Percentiles rank a stretch among this genome's conserved stretches.
Evolutionary conservation across 2,888 invertebrate species (phyloP).

Genomic region (Julus scanicus): DNA sequence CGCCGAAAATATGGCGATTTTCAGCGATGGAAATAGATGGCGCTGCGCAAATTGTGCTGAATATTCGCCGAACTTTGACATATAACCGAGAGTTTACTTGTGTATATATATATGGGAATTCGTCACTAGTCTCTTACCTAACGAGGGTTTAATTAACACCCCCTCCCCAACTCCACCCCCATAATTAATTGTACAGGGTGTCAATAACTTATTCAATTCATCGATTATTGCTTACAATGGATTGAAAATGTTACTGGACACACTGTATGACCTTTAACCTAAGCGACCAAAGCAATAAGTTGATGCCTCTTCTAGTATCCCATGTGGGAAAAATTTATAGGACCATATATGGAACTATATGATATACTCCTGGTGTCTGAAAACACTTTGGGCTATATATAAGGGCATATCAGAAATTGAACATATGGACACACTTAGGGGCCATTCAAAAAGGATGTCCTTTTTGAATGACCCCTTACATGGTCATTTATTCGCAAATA

Average conservation of each 20-base stretch:
- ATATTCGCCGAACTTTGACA: neutral
- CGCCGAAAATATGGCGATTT: neutral
- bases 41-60: conserved; percentile 28
- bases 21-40: conserved; percentile 21
- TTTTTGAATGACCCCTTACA: too few species aligned
- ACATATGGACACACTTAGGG: too few species aligned
- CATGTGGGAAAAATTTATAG: too few species aligned
- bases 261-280: neutral
- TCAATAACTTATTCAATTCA: too few species aligned
- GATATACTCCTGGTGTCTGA: neutral
- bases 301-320: neutral
- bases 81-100: neutral
- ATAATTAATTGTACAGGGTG: neutral
- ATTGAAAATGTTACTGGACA: too few species aligned
- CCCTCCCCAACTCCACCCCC: neutral
- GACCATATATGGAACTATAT: neutral
- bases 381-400: too few species aligned
- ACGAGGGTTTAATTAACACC: neutral
- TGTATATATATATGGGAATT: neutral
- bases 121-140: neutral
- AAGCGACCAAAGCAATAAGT: neutral
- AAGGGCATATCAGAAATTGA: too few species aligned
- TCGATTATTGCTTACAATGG: too few species aligned
- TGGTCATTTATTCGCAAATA: too few species aligned
- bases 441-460: too few species aligned